These are phyloP conservation scores for Garrulus glandarius DNA, from an alignment of 2,797 vertebrate genomes.

Conservation along the genomic window DNA sequence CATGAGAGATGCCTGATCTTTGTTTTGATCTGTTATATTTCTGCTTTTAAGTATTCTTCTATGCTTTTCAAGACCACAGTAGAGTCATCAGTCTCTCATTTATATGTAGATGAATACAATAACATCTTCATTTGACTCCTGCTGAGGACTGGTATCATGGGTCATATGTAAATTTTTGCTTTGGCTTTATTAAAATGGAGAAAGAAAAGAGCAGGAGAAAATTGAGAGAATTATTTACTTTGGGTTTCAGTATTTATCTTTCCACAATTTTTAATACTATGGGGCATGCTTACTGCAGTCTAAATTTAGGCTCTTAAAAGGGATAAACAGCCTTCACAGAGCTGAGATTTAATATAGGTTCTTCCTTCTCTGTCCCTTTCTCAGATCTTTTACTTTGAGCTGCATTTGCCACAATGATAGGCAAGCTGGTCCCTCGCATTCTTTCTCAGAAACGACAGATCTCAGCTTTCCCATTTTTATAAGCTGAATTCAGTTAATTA, in stretches of 20 bases:
- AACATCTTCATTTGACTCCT: not conserved
- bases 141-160: not conserved
- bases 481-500: not conserved
- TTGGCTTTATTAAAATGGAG: not conserved
- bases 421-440: not conserved
- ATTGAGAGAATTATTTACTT: not conserved
- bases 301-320: not conserved
- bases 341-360: not conserved
- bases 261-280: not conserved
- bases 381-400: not conserved
- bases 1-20: not conserved
- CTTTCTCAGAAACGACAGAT: not conserved
- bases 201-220: not conserved
- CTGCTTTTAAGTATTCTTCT: not conserved
- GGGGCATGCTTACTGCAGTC: not conserved
- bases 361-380: not conserved
- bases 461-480: not conserved
- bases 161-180: not conserved
- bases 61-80: not conserved
- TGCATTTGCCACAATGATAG: not conserved
- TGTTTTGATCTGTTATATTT: not conserved
- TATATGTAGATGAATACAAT: not conserved
- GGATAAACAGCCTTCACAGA: not conserved
- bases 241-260: not conserved
- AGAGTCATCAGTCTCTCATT: not conserved